Conservation (phyloP, 2,797 vertebrate genomes). For the Synaphobranchus kaupii region DNA sequence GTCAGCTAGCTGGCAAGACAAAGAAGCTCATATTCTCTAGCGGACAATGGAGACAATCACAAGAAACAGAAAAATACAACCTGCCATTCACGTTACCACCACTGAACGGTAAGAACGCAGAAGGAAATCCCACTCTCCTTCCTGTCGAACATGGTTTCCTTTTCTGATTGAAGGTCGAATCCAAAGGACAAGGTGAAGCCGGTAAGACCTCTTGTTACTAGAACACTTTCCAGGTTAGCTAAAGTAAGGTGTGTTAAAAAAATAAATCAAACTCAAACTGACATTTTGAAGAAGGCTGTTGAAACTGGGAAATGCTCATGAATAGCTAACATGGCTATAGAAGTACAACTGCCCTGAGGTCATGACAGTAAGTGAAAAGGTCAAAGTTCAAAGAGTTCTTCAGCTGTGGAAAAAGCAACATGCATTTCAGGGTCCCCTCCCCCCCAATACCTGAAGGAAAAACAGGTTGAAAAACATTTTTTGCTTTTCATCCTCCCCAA, state of each 20-base stretch:
- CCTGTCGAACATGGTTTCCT: neutral
- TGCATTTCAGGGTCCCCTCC: neutral
- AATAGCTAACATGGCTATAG: neutral
- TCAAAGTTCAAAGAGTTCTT: neutral
- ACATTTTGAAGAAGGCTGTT: neutral
- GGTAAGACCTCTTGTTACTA: neutral
- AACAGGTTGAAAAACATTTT: neutral
- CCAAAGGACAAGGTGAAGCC: neutral
- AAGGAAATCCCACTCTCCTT: neutral
- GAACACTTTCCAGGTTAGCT: neutral
- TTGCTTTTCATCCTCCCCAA: neutral
- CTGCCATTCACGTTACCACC: neutral
- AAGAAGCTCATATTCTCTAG: no score
- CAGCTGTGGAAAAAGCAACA: neutral
- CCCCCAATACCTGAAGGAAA: neutral
- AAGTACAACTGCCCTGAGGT: neutral
- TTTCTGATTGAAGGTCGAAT: neutral
- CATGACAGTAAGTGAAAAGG: neutral
- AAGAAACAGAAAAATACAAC: neutral
- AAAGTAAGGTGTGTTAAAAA: neutral
- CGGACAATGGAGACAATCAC: no score
- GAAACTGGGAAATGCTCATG: neutral
- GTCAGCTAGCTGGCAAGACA: no score
- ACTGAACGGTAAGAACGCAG: neutral
- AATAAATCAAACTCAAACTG: neutral